Evolutionary conservation across 92 coral and sea anemone species (phyloP).

Genomic region (Montipora capitata): DNA sequence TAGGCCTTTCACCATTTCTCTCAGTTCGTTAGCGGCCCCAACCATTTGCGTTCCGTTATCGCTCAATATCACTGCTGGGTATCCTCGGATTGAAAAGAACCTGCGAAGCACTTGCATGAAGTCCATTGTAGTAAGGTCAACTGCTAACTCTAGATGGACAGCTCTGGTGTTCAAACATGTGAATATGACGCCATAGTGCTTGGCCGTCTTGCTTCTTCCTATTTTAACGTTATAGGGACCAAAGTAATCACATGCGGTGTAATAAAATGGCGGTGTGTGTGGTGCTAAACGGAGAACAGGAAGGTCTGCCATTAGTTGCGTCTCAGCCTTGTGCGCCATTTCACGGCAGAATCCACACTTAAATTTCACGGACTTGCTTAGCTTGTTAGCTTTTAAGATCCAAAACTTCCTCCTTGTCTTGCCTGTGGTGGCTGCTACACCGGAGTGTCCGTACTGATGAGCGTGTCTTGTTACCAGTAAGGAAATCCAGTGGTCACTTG

Average conservation of each 20-base stretch:
- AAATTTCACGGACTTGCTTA: conserved; percentile 62
- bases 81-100: conserved; percentile 60
- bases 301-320: conserved; percentile 35
- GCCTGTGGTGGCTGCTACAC: conserved; percentile 70
- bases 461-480: too few relatives aligned
- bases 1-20: conserved; percentile 61
- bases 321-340: conserved; percentile 24
- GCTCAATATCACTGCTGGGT: conserved; percentile 49
- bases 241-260: conserved; percentile 61
- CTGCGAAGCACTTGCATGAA: conserved; percentile 76
- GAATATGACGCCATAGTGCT: conserved; percentile 77
- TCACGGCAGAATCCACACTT: conserved; percentile 36
- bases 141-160: conserved; percentile 68
- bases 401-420: not conserved
- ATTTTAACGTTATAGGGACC: conserved; percentile 65
- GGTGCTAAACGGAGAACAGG: conserved; percentile 47
- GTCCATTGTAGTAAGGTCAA: conserved; percentile 64
- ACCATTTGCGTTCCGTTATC: conserved; percentile 28
- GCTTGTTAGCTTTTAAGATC: conserved; percentile 51
- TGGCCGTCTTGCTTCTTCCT: conserved; percentile 58
- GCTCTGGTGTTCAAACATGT: conserved; percentile 5
- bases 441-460: conserved; percentile 7
- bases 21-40: conserved; percentile 71
- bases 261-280: not conserved
- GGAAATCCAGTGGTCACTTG: too few relatives aligned